Evolutionary conservation across 2,888 invertebrate species (phyloP).

Genomic region (Eristalis pertinax): DNA sequence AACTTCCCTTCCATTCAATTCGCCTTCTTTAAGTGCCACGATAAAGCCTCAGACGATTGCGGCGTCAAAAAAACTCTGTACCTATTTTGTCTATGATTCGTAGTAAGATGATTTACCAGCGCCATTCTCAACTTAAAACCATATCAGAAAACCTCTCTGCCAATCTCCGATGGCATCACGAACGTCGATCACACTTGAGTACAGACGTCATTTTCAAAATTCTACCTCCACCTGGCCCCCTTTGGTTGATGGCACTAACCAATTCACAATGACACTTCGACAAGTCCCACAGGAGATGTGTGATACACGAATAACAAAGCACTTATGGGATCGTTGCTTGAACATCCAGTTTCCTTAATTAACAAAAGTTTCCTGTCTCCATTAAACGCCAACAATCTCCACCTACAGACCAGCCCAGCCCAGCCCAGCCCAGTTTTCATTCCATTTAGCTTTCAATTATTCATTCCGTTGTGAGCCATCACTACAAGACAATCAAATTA

Average conservation of each 20-base stretch:
- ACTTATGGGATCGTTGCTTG: not conserved
- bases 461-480: conserved; percentile 62
- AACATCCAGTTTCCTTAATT: conserved; percentile 28
- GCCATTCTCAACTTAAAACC: too few species aligned
- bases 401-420: not conserved
- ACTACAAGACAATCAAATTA: conserved; percentile 68
- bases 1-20: too few species aligned
- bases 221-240: not conserved
- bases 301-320: conserved; percentile 1
- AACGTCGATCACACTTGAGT: too few species aligned
- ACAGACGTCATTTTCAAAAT: not conserved
- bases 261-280: not conserved
- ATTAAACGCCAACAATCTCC: conserved; percentile 7
- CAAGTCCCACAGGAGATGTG: not conserved
- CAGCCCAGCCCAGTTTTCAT: conserved; percentile 6
- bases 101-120: too few species aligned
- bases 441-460: conserved; percentile 65
- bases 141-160: too few species aligned
- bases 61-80: too few species aligned
- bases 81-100: too few species aligned
- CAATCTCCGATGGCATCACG: too few species aligned
- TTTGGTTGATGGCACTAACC: not conserved
- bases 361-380: conserved; percentile 34
- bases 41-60: too few species aligned
- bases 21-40: too few species aligned